These are phyloP conservation scores for Pachycephala philippinensis DNA, from an alignment of 2,113 vertebrate species.

Conservation along the genomic window DNA sequence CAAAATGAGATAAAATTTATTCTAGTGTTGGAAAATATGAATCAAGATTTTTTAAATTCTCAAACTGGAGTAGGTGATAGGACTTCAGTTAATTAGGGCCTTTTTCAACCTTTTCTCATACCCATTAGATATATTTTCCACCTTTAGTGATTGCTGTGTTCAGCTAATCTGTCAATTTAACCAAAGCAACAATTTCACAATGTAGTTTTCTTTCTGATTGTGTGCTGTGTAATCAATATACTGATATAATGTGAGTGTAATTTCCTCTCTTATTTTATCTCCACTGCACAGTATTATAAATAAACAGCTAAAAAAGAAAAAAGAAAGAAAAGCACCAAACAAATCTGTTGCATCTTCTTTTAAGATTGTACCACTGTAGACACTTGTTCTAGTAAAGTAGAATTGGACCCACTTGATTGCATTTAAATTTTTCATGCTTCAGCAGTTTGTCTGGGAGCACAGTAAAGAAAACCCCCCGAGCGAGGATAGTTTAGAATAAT, in stretches of 20 bases:
- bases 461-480: conserved; percentile 95
- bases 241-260: conserved; percentile 79
- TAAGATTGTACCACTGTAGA: conserved; percentile 95
- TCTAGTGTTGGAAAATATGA: not conserved
- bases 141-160: conserved; percentile 68
- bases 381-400: conserved; percentile 96
- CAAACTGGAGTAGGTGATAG: not conserved
- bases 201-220: conserved; percentile 78
- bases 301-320: conserved; percentile 81
- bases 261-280: conserved; percentile 83
- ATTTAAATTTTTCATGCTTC: conserved; percentile 92
- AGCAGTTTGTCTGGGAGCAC: conserved; percentile 95
- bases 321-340: conserved; percentile 76
- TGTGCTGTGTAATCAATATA: conserved; percentile 81
- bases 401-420: conserved; percentile 88
- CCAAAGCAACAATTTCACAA: conserved; percentile 78
- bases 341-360: conserved; percentile 91
- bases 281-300: conserved; percentile 80
- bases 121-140: conserved; percentile 49
- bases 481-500: conserved; percentile 99
- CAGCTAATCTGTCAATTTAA: conserved; percentile 76
- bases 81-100: not conserved
- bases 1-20: not conserved
- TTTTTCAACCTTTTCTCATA: not conserved
- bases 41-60: not conserved